These are phyloP conservation scores for Spodoptera littoralis DNA, from an alignment of 2,888 invertebrate genomes.

Conservation along the genomic window DNA sequence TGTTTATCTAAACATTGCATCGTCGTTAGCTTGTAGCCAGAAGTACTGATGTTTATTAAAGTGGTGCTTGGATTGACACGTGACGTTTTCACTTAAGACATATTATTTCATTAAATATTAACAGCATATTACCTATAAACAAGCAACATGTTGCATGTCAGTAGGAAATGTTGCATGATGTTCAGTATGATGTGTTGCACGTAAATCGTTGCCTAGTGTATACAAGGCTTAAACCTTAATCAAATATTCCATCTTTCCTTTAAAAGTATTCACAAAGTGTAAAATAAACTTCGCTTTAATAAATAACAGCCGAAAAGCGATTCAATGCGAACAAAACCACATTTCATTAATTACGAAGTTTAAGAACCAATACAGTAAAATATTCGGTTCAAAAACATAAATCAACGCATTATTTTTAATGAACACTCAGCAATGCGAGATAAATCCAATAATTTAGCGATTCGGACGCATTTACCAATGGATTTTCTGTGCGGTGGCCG, in stretches of 20 bases:
- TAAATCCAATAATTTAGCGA: constrained; percentile 50
- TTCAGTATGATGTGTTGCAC: too few species aligned
- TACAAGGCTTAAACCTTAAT: background rate
- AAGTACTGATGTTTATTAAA: too few species aligned
- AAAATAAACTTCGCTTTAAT: constrained; percentile 28
- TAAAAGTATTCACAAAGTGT: constrained; percentile 37
- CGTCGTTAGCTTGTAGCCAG: too few species aligned
- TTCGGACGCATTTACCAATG: constrained; percentile 41
- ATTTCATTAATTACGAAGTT: constrained; percentile 44
- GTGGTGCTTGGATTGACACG: too few species aligned
- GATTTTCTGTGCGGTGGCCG: constrained; percentile 8
- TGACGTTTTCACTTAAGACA: too few species aligned
- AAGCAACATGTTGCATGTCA: too few species aligned
- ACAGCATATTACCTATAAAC: too few species aligned
- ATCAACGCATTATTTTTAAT: constrained; percentile 54
- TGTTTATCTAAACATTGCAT: too few species aligned
- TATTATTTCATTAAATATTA: too few species aligned
- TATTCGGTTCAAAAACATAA: constrained; percentile 34
- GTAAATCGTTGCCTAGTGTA: too few species aligned
- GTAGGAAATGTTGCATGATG: too few species aligned
- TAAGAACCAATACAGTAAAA: constrained; percentile 39
- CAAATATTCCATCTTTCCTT: constrained; percentile 21
- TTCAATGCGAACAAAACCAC: constrained; percentile 39
- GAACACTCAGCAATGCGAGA: constrained; percentile 34
- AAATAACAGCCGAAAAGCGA: constrained; percentile 32